phyloP scores from a whole-genome alignment of 2,113 vertebrate species.

The Emydura subglobosa region DNA sequence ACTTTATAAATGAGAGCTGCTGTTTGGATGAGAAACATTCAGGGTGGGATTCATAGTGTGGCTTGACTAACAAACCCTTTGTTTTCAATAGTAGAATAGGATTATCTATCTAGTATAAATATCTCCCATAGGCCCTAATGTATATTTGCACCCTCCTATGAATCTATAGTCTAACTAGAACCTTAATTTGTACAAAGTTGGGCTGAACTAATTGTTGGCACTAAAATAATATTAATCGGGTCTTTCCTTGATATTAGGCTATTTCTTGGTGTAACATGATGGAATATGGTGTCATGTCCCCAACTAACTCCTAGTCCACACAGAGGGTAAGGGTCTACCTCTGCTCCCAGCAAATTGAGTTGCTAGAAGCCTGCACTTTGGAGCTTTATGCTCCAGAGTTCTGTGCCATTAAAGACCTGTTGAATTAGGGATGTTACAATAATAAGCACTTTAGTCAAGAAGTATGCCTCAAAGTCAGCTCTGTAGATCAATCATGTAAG shows the following conservation, averaged over 20 bases:
- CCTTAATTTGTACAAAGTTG: neutral
- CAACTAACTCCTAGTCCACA: neutral
- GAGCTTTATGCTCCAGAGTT: neutral
- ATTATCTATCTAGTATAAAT: neutral
- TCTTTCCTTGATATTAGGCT: neutral
- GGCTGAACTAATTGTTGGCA: neutral
- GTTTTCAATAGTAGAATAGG: neutral
- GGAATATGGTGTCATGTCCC: neutral
- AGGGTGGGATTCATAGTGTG: neutral
- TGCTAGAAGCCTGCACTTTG: fast-evolving
- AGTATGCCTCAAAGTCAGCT: fast-evolving
- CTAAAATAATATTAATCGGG: neutral
- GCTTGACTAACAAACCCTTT: neutral
- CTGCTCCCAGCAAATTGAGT: neutral
- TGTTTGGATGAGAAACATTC: neutral
- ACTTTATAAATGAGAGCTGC: neutral
- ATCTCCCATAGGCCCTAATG: fast-evolving
- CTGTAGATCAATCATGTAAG: neutral
- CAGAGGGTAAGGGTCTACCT: neutral
- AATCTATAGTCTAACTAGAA: neutral
- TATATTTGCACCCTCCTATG: neutral
- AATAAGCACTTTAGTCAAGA: neutral
- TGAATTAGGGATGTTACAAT: neutral
- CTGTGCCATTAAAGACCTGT: fast-evolving
- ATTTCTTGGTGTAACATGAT: neutral